Evolutionary conservation across 2,888 invertebrate genomes (phyloP), one percentile per base, ranked within the genome.

Genomic region (Drosophila pegasa): DNA sequence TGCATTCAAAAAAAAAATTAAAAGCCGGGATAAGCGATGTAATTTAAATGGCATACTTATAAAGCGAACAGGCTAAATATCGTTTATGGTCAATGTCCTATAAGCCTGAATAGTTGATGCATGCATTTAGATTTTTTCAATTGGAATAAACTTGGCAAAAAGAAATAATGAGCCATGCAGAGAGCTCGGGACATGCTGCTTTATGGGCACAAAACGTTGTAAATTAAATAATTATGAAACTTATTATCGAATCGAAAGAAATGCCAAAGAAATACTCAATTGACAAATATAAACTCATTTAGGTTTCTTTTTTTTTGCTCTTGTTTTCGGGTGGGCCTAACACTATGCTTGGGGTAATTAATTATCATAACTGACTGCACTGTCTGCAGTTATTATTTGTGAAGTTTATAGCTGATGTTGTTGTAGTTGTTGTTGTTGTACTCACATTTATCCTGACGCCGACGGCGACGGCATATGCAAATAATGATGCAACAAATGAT

Each of bases 401-500:
- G 33, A 2, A 35, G 29, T 12, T 22, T 33, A 48, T 16, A 4
- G 7, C 14, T 25, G 27, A 41, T 55, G 40, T 31, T 35, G 25
- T 60, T 43, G 31, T 33, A 31, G 8, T 20, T 52, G 41, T 27
- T 47, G 33, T 63, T 48, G 55, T 66, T 72, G 65, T 88, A 92
- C 93, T 92, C 87, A 92, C 93, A 92, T 92, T 92, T 92, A 84
- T 92, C 92, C 76, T 92, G 92, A 81, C 97, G 94, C 93, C 96
- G 96, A 83, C 96, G 90, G 63, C 92, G 94, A 80, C 97, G 94
- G 92, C 97, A 98, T 84, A 97, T 95, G 91, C 97, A 95, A 91
- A 97, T 95, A 91, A 97, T 96, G 90, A 97, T 95, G 92, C 97
- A 95, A 93, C 97, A 96, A 64, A 97, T 94, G 84, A 96, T 95